Evolutionary conservation across 1,140 invertebrate species (phyloP).

Genomic region (Lanistes nyassanus): DNA sequence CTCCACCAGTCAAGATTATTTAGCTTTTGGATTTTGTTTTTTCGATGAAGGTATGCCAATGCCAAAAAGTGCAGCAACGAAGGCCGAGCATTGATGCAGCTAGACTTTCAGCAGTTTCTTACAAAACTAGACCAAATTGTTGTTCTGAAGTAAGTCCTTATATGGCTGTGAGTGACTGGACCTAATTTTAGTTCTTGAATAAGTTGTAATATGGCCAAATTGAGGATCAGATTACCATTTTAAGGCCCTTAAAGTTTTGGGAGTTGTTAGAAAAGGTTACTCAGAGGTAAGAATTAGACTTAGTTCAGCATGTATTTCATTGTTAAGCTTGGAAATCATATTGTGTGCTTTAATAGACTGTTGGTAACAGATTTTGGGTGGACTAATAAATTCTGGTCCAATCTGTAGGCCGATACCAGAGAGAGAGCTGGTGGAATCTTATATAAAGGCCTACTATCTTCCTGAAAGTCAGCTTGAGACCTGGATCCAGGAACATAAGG

Average conservation of each 20-base stretch:
- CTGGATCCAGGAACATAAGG: constrained; percentile 86
- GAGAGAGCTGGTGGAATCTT: constrained; percentile 90
- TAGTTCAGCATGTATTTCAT: too few relatives aligned
- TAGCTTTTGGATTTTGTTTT: background rate
- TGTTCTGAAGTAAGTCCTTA: constrained; percentile 56
- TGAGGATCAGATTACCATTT: background rate
- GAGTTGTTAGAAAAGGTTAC: too few relatives aligned
- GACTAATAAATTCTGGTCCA: too few relatives aligned
- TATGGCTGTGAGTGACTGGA: too few relatives aligned
- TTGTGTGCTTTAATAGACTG: too few relatives aligned
- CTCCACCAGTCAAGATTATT: background rate
- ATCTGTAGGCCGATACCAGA: constrained; percentile 80
- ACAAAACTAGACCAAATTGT: constrained; percentile 90
- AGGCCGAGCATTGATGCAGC: constrained; percentile 95
- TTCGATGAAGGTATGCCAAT: constrained; percentile 78
- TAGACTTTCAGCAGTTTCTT: constrained; percentile 96
- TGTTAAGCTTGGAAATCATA: too few relatives aligned
- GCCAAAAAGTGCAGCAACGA: constrained; percentile 96
- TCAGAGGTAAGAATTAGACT: too few relatives aligned
- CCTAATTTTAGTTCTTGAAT: too few relatives aligned
- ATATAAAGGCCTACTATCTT: constrained; percentile 96
- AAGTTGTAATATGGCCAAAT: background rate
- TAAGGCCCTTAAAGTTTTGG: too few relatives aligned
- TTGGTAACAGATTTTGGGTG: background rate
- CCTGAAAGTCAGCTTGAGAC: constrained; percentile 86